Evolutionary conservation across 1,140 invertebrate genomes (phyloP), one percentile per base, ranked within the genome.

Genomic region (Neodiprion pinetum): DNA sequence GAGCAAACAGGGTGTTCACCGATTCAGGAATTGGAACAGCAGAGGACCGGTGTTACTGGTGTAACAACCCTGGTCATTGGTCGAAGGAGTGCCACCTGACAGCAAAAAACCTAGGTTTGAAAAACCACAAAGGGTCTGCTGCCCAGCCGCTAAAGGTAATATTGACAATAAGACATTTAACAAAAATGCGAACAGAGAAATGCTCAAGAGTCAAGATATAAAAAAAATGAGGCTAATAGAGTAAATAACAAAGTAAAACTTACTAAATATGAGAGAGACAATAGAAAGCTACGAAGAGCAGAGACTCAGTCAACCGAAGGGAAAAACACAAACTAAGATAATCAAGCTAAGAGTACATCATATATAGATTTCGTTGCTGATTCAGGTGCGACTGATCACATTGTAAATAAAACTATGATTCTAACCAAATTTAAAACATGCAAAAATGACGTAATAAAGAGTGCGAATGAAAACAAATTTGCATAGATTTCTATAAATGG

Each of bases 381-480:
- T 73, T 77, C 74, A 28, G 76, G 73, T 17, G 72, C 76, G 11
- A 78, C 72, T 7, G 75, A 75, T 65, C 72, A 76, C 21, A 77
- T 77, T 67, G 72, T 79, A 50, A 77, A 75, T 73, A 75, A 73
- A 67, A 76, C 68, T 40, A 68, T 75, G 7, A 75, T 76, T 65
- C 72, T 78, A 67, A 73, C 11, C 21, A 50, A 79, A 66, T 77
- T 79, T 11, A 74, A 75, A 77, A 69, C 49, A 49, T 79, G 67
- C 5, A 40, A 72, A 50, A 74, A 74, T 10, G 71, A 68, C 4
- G 73, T 76, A 23, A 78, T 78, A 65, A 78, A 76, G 71, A 78
- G 77, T 48, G 75, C 78, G 48, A 77, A 79, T 23, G 72, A 79
- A 70, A 79, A 79, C 70, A 48, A 79, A 1, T 75, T 76, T 72